phyloP scores from a whole-genome alignment of 2,113 vertebrate species.

The Azemiops feae region DNA sequence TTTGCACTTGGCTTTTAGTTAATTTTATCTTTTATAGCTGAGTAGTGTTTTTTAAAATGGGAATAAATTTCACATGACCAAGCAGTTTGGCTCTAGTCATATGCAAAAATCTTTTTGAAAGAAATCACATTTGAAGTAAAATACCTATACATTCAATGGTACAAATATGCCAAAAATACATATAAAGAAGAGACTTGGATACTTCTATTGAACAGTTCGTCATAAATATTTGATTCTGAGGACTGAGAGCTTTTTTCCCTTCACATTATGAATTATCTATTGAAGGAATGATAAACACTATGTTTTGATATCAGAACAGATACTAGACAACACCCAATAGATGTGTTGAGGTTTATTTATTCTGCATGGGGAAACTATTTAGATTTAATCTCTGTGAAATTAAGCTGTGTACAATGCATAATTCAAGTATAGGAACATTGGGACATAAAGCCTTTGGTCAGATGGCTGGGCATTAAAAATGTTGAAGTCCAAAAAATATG shows the following conservation, averaged over 20 bases:
- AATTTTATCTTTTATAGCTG: background rate
- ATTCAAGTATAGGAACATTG: background rate
- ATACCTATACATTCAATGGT: background rate
- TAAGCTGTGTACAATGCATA: background rate
- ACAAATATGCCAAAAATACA: background rate
- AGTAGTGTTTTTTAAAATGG: background rate
- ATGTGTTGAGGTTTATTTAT: background rate
- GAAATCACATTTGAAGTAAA: background rate
- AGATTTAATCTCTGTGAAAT: background rate
- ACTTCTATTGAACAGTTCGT: background rate
- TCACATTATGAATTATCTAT: background rate
- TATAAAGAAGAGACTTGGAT: background rate
- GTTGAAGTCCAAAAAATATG: no score
- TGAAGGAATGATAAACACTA: background rate
- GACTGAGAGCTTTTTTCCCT: background rate
- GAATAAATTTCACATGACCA: background rate
- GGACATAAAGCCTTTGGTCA: background rate
- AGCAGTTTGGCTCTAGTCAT: slow-evolving; percentile 33
- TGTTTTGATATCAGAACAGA: background rate
- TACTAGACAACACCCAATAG: background rate
- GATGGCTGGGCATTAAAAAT: background rate
- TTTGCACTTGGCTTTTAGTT: background rate
- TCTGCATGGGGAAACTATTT: background rate
- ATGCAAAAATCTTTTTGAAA: slow-evolving; percentile 3
- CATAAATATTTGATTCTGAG: slow-evolving; percentile 7